These are phyloP conservation scores for Leptinotarsa defecta DNA, from an alignment of 1,140 invertebrate genomes.

Conservation along the genomic window DNA sequence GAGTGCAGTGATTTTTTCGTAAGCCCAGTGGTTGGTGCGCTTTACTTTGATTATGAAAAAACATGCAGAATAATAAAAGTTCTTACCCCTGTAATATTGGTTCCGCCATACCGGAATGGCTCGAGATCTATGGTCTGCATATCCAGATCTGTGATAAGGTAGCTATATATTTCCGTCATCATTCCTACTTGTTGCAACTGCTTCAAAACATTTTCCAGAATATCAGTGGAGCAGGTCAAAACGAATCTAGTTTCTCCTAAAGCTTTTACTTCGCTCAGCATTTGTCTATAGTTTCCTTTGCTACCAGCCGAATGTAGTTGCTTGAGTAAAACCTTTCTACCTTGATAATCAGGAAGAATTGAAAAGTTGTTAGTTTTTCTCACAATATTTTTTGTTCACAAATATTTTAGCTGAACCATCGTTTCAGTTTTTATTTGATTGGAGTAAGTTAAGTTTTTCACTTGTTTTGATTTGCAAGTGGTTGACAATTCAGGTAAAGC, in stretches of 20 bases:
- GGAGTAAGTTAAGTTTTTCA: too few relatives aligned
- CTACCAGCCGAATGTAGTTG: slow-evolving; percentile 27
- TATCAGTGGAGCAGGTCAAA: slow-evolving; percentile 73
- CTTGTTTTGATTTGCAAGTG: too few relatives aligned
- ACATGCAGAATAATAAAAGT: too few relatives aligned
- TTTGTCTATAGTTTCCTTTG: background rate
- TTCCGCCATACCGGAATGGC: slow-evolving; percentile 81
- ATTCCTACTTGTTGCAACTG: slow-evolving; percentile 83
- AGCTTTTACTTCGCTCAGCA: slow-evolving; percentile 59
- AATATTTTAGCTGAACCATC: too few relatives aligned
- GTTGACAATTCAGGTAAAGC: too few relatives aligned
- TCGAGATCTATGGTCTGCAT: slow-evolving; percentile 79
- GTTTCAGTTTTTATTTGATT: too few relatives aligned
- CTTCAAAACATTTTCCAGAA: slow-evolving; percentile 68
- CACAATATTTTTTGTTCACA: too few relatives aligned
- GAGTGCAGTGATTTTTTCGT: too few relatives aligned
- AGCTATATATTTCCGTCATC: slow-evolving; percentile 75
- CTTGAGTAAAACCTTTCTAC: slow-evolving; percentile 28
- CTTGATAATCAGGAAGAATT: too few relatives aligned
- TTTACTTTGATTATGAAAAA: too few relatives aligned
- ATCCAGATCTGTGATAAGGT: slow-evolving; percentile 80
- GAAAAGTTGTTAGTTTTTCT: too few relatives aligned
- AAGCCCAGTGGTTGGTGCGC: too few relatives aligned
- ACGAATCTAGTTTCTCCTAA: slow-evolving; percentile 74
- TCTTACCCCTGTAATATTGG: slow-evolving; percentile 81